Conservation (phyloP, 2,113 vertebrate genomes). For the Oncorhynchus nerka region DNA sequence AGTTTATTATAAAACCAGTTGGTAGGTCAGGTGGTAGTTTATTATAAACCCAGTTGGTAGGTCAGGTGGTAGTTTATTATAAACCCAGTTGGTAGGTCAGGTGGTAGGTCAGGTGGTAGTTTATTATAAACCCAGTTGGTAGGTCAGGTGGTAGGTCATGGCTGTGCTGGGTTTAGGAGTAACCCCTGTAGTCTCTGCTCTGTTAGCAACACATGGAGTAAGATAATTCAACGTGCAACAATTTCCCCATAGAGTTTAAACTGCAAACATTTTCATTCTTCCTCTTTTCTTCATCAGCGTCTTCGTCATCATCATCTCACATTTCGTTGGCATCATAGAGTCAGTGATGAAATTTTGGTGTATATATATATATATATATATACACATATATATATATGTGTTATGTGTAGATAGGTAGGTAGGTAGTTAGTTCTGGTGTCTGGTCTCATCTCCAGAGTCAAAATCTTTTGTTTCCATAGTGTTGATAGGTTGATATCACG, state of each 20-base stretch:
- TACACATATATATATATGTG: conserved; percentile 14
- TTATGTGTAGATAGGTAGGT: conserved; percentile 21
- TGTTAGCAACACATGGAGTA: conserved; percentile 99
- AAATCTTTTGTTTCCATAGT: neutral
- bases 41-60: no score
- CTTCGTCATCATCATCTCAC: conserved; percentile 39
- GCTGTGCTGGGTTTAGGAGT: conserved; percentile 31
- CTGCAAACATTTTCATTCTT: conserved; percentile 51
- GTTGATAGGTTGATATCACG: conserved; percentile 44
- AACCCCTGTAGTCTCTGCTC: conserved; percentile 57
- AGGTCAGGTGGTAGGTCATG: no score
- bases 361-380: conserved; percentile 22
- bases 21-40: no score
- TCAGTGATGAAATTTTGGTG: conserved; percentile 49
- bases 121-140: no score
- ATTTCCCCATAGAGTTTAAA: conserved; percentile 75
- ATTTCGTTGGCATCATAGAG: neutral
- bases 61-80: no score
- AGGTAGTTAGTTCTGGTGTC: conserved; percentile 56
- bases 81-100: no score
- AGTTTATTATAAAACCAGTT: no score
- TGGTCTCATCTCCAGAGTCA: conserved; percentile 37
- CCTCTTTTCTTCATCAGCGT: conserved; percentile 13
- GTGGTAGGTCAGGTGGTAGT: no score
- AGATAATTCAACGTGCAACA: conserved; percentile 99